These are phyloP conservation scores for Passerculus sandwichensis DNA, from an alignment of 2,797 vertebrate species.

Conservation along the genomic window DNA sequence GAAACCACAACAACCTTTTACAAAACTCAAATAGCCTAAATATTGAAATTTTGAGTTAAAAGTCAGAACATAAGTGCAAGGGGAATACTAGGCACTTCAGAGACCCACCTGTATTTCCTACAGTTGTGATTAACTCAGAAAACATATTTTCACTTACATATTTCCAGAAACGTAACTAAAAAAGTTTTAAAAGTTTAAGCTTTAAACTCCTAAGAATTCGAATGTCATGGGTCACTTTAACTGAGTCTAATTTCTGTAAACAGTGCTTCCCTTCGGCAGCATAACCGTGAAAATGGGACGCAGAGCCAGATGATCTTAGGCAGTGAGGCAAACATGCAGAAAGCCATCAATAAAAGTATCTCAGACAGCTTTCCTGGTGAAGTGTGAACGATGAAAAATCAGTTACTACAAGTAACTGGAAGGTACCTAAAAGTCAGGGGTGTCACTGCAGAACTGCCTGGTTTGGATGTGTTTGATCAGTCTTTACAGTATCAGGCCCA, in stretches of 20 bases:
- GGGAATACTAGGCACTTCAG: neutral
- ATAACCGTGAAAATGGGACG: neutral
- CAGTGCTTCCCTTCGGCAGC: fast-evolving
- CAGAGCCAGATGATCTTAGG: neutral
- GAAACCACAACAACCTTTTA: neutral
- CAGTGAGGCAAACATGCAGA: neutral
- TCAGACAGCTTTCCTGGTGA: neutral
- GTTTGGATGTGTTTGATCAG: neutral
- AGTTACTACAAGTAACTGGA: neutral
- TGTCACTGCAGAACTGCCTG: neutral
- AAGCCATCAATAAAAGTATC: neutral
- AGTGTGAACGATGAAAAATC: neutral
- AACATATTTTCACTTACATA: fast-evolving
- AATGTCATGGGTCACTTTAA: neutral
- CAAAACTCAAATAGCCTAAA: neutral
- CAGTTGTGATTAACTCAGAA: neutral
- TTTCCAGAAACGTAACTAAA: neutral
- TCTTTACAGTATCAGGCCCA: neutral
- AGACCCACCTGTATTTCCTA: neutral
- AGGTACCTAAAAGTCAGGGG: neutral
- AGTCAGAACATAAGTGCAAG: neutral
- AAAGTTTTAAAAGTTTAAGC: neutral
- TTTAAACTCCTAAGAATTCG: neutral
- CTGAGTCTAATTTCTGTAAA: neutral
- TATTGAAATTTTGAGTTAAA: neutral